Evolutionary conservation across 2,797 vertebrate species (phyloP), one percentile per base, ranked within the genome.

Genomic region (Graptemys geographica): DNA sequence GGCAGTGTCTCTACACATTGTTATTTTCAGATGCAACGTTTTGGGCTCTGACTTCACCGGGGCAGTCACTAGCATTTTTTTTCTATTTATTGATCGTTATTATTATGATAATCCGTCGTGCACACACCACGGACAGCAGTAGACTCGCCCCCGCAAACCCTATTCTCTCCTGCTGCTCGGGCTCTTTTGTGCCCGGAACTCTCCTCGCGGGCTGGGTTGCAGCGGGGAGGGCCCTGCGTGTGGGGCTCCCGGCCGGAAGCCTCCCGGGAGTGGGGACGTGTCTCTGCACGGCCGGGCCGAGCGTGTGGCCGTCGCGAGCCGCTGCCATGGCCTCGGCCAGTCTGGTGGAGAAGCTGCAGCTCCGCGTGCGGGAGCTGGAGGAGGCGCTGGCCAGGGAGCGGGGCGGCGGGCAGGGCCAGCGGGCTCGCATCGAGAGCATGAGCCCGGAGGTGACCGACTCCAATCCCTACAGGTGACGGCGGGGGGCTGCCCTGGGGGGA

Each of bases 401-500:
- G 86, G 98, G 97, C 57, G 96, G 94, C 2, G 65, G 90, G 57
- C 83, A 41, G 5, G 90, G 88, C 33, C 81, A 82, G 86, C 98
- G 99, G 97, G 94, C 98, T 16, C 99, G 98, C 96, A 99, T 99
- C 52, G 98, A 98, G 56, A 96, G 96, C 89, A 99, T 99, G 99
- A 99, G 99, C 96, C 81, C 99, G 0, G 99, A 99, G 94, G 99
- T 99, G 86, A 98, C 99, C 91, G 99, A 99, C 96, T 99, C 99
- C 11, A 99, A 99, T 86, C 99, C 99, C 0, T 99, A 99, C 98
- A 99, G 99, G 99, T 99, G 96, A 84, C 78, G 2, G 23, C 2
- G 76, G 19, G 3, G 79, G 19, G 27, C 33, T 23, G 79, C 19
- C 31, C 13, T 15, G 44, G 5, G 23, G 19, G 0, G 1, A 13